Conservation (phyloP, 2,113 vertebrate genomes). For the Macquaria ambigua region DNA sequence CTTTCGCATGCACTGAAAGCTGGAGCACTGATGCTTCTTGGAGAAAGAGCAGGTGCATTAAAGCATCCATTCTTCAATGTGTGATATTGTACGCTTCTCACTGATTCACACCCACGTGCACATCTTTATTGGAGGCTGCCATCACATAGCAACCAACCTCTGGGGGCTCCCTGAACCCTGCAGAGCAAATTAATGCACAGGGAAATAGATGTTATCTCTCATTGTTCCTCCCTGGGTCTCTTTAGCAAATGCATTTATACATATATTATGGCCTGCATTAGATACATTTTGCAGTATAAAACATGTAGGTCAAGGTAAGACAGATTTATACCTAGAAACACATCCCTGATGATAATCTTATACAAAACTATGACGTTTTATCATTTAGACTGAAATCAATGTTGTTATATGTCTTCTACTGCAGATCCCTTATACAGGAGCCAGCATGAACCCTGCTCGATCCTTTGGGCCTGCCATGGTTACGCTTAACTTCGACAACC, state of each 20-base stretch:
- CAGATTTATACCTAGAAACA: neutral
- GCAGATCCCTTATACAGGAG: constrained; percentile 94
- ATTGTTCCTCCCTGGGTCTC: constrained; percentile 21
- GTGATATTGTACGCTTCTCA: constrained; percentile 54
- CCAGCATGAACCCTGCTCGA: constrained; percentile 96
- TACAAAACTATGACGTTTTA: neutral
- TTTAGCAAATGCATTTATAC: constrained; percentile 23
- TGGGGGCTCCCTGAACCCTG: constrained; percentile 60
- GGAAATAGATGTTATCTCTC: constrained; percentile 65
- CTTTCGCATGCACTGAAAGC: neutral
- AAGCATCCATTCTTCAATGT: constrained; percentile 45
- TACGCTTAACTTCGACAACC: constrained; percentile 91
- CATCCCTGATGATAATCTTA: neutral
- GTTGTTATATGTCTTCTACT: constrained; percentile 51
- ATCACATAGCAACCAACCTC: constrained; percentile 78
- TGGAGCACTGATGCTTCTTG: neutral
- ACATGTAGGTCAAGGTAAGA: neutral
- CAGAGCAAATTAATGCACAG: constrained; percentile 66
- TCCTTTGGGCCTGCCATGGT: constrained; percentile 94
- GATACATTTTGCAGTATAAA: neutral
- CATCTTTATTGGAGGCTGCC: constrained; percentile 71
- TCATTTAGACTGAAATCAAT: neutral
- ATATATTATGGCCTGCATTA: neutral
- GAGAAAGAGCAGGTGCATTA: constrained; percentile 46
- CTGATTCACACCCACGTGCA: constrained; percentile 70